phyloP scores from a whole-genome alignment of 2,113 vertebrate species.

The Mirza zaza region DNA sequence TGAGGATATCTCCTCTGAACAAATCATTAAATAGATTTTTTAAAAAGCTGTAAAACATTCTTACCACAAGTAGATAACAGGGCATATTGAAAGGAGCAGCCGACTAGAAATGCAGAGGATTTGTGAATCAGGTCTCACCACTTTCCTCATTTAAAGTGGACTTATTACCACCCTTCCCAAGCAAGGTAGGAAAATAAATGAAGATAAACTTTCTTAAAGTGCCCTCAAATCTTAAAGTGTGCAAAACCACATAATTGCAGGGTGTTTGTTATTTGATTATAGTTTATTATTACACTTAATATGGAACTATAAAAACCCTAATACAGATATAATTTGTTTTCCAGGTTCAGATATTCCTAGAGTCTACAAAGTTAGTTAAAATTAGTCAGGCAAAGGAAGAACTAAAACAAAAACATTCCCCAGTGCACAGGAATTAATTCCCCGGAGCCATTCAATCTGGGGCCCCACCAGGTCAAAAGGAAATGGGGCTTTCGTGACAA shows the following conservation, averaged over 20 bases:
- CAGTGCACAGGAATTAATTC: background rate
- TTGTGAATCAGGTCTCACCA: background rate
- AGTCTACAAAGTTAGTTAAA: background rate
- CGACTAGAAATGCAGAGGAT: background rate
- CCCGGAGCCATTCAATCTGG: background rate
- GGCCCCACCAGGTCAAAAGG: background rate
- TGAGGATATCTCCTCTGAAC: background rate
- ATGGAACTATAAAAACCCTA: background rate
- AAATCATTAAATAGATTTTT: background rate
- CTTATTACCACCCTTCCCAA: background rate
- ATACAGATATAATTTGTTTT: background rate
- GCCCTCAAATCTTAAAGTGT: background rate
- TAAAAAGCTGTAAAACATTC: background rate
- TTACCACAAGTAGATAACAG: background rate
- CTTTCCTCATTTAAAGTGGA: slow-evolving; percentile 14
- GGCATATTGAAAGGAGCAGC: background rate
- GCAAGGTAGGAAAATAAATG: background rate
- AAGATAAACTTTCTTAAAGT: slow-evolving; percentile 26
- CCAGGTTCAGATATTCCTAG: background rate
- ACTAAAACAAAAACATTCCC: background rate
- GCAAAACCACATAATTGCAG: background rate
- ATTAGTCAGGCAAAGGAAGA: background rate
- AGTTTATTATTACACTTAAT: slow-evolving; percentile 30
- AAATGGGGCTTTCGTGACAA: background rate
- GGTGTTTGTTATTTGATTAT: background rate